A percentile compares a stretch with the other conserved stretches of the same genome.
Evolutionary conservation across 2,797 vertebrate genomes (phyloP).

Genomic region (Poecilia velifera): DNA sequence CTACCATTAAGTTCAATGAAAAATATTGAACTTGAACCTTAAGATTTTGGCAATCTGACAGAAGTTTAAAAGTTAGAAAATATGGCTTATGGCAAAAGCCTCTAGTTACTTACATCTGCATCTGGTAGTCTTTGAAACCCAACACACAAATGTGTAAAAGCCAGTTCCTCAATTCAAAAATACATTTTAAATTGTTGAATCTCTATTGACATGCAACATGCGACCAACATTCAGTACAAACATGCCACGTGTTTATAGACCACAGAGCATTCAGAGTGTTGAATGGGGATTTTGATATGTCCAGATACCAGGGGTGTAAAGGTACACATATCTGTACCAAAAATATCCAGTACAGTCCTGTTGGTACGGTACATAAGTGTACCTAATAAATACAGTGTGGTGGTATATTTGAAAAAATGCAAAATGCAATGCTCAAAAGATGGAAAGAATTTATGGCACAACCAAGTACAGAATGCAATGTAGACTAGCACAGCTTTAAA

Average conservation of each 20-base stretch:
- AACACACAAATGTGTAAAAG: background rate
- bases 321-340: too few species aligned
- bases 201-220: background rate
- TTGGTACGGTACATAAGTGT: background rate
- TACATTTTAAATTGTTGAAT: background rate
- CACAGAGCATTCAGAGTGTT: background rate
- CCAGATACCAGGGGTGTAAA: background rate
- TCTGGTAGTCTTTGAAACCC: background rate
- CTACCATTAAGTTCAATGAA: conserved; percentile 23
- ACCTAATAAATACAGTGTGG: background rate
- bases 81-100: background rate
- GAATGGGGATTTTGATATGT: background rate
- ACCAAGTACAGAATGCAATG: background rate
- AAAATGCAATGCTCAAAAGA: background rate
- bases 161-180: background rate
- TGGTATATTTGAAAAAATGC: background rate
- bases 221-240: background rate
- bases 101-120: background rate
- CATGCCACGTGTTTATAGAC: background rate
- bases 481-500: background rate
- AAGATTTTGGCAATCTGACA: background rate
- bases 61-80: background rate
- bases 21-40: conserved; percentile 23
- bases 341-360: too few species aligned
- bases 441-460: background rate